Base-by-base conservation (phyloP, 2,113 vertebrate species). In the Oxygymnocypris stewartii region DNA sequence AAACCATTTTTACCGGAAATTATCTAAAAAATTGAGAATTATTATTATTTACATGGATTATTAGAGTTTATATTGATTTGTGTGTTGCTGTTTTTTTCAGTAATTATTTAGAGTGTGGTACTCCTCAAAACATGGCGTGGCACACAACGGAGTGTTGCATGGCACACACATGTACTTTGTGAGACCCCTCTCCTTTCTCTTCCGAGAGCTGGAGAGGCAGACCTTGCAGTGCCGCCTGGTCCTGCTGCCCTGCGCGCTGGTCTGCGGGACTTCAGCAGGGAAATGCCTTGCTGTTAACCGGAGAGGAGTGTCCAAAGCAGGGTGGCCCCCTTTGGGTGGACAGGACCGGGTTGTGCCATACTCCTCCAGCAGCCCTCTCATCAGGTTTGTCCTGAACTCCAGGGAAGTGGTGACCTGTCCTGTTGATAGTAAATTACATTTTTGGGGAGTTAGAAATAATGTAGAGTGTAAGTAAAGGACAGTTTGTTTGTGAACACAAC, bases 331-430 rank as follows among this genome's bases (percentile, higher is more conserved):
- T 23, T 49, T 82, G 35, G 86, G 47, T 28, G 69, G 54, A 59
- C 40, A 16, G 14, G 3, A 35, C 3, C 11, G n/a, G 20, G 71
- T 51, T 16, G 71, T 67, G 14, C 77, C 90, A 90, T 92, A 90
- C 79, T 93, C 91, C 88, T 88, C 89, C 42, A 79, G 75, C 84
- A 92, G 86, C 91, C 92, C 89, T 87, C 86, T 79, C 88, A 91
- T 85, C 91, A 91, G 86, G 77, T 87, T 92, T 2, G 14, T 20
- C 69, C 85, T 40, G 67, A 42, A 75, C 25, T 31, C 37, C 28
- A 44, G 61, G n/a, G 59, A 73, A 44, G 47, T 37, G 28, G 31
- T 42, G 44, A 28, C 59, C 77, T 86, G 3, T 28, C 85, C 65
- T 54, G 77, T 71, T 4, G 35, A 40, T 59, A 42, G 18, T 67